phyloP scores from a whole-genome alignment of 2,888 invertebrate species.

The Drosophila anceps region DNA sequence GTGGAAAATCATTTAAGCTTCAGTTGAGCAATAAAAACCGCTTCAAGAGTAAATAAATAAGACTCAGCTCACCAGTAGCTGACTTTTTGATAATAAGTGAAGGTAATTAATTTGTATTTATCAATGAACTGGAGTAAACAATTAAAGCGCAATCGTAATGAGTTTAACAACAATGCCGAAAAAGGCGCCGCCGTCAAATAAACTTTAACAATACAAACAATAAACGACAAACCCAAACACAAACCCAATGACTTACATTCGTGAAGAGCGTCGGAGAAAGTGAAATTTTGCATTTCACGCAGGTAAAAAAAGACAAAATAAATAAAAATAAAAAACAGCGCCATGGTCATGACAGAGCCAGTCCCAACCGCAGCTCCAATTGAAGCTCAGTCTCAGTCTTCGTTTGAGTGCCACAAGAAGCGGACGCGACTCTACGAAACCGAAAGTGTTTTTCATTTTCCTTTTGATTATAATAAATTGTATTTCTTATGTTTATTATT shows the following conservation, averaged over 20 bases:
- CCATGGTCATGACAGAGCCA: constrained; percentile 46
- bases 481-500: not conserved
- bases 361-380: constrained; percentile 32
- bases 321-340: constrained; percentile 14
- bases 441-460: constrained; percentile 58
- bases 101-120: constrained; percentile 21
- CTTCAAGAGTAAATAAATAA: not conserved
- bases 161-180: constrained; percentile 33
- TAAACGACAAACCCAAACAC: constrained; percentile 58
- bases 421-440: constrained; percentile 57
- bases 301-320: constrained; percentile 40
- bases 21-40: not conserved
- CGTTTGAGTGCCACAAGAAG: constrained; percentile 34
- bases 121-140: constrained; percentile 25
- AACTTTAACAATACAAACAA: constrained; percentile 22
- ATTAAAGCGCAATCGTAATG: constrained; percentile 30
- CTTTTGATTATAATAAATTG: not conserved
- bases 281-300: constrained; percentile 80
- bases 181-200: constrained; percentile 29
- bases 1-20: not conserved
- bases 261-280: constrained; percentile 70
- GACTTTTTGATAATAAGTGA: not conserved
- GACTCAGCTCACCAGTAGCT: not conserved
- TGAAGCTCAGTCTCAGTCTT: constrained; percentile 31
- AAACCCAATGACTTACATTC: constrained; percentile 78